Conservation (phyloP, 2,888 invertebrate species). For the Diploptera punctata region DNA sequence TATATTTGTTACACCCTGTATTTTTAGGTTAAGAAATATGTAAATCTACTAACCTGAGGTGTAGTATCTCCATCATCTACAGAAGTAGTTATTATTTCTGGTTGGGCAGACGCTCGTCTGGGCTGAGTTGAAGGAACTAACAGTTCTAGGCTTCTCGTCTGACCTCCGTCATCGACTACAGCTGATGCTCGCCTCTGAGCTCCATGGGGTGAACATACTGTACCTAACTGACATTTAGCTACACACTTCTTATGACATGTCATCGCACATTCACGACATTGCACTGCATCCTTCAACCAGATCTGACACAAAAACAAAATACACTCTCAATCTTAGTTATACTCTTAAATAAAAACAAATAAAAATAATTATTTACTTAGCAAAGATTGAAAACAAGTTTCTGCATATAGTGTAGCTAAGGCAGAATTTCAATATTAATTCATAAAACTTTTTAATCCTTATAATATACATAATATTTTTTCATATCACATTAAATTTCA, state of each 20-base stretch:
- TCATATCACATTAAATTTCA: too few species aligned
- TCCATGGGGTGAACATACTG: slow-evolving; percentile 59
- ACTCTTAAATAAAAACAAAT: too few species aligned
- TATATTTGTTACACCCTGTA: too few species aligned
- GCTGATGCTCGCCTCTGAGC: slow-evolving; percentile 43
- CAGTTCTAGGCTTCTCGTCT: slow-evolving; percentile 43
- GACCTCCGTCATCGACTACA: slow-evolving; percentile 31
- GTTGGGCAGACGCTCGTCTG: slow-evolving; percentile 46
- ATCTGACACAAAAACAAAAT: slow-evolving; percentile 70
- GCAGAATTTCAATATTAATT: too few species aligned
- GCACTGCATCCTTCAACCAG: slow-evolving; percentile 95
- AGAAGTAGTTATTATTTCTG: slow-evolving; percentile 49
- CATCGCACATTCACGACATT: slow-evolving; percentile 87
- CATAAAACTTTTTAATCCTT: too few species aligned
- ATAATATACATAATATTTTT: too few species aligned
- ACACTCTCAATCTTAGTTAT: too few species aligned
- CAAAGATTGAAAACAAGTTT: too few species aligned
- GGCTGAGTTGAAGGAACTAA: slow-evolving; percentile 26
- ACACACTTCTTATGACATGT: slow-evolving; percentile 97
- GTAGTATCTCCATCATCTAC: slow-evolving; percentile 43
- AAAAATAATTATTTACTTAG: too few species aligned
- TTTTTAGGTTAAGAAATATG: too few species aligned
- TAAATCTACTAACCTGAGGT: slow-evolving; percentile 23
- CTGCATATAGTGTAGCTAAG: too few species aligned
- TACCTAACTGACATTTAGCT: slow-evolving; percentile 79